Percentiles rank a stretch among this genome's conserved stretches.
Conservation (phyloP, 2,797 vertebrate species). For the Eurystomus glaucurus region DNA sequence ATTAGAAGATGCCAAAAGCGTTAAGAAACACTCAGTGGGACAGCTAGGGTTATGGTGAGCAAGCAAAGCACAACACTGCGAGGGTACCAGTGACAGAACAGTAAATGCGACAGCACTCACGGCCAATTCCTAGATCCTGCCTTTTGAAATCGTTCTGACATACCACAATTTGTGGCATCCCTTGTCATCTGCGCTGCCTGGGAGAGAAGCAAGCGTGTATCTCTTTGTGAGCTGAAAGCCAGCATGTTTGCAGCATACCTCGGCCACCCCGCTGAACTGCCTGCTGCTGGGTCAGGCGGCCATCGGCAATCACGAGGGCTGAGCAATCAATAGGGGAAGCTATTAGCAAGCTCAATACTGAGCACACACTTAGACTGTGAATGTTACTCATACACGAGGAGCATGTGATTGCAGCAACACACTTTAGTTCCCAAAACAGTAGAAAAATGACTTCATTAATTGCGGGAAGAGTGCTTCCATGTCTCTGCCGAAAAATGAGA, state of each 20-base stretch:
- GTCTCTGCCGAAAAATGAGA: constrained; percentile 35
- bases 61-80: fast-evolving
- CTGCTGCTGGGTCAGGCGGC: not conserved
- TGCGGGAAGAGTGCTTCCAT: not conserved
- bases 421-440: not conserved
- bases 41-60: fast-evolving
- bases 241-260: fast-evolving
- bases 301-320: fast-evolving
- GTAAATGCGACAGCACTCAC: fast-evolving
- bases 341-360: not conserved
- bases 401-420: not conserved
- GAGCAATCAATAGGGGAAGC: not conserved
- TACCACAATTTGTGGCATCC: not conserved
- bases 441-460: constrained; percentile 39
- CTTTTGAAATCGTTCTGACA: not conserved
- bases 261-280: fast-evolving
- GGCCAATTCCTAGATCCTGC: not conserved
- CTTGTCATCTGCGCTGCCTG: fast-evolving
- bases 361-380: not conserved
- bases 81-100: not conserved
- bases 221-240: not conserved
- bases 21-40: not conserved
- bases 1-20: not conserved
- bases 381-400: not conserved
- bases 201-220: not conserved